A percentile compares a stretch with the other conserved stretches of the same genome.
Evolutionary conservation across 1,140 invertebrate genomes (phyloP).

Genomic region (Olivierus martensii): DNA sequence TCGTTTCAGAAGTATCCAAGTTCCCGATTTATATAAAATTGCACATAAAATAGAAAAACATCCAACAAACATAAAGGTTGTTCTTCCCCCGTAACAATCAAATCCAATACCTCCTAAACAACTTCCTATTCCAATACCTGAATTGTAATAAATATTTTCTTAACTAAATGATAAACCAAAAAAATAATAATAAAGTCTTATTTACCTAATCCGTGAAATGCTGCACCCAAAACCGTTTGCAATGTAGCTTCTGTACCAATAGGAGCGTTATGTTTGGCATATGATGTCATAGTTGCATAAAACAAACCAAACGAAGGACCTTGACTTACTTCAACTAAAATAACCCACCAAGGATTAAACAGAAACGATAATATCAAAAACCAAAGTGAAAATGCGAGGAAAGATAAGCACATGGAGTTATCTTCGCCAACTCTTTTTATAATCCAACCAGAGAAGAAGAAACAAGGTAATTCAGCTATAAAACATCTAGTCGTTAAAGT

Average conservation of each 20-base stretch:
- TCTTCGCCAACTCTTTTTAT: slow-evolving; percentile 68
- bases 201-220: too few relatives aligned
- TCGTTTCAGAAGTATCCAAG: too few relatives aligned
- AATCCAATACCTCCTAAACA: too few relatives aligned
- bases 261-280: slow-evolving; percentile 68
- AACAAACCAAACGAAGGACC: slow-evolving; percentile 74
- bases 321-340: slow-evolving; percentile 70
- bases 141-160: too few relatives aligned
- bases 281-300: slow-evolving; percentile 73
- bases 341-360: slow-evolving; percentile 58
- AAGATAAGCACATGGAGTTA: slow-evolving; percentile 57
- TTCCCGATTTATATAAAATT: too few relatives aligned
- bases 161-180: too few relatives aligned
- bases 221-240: slow-evolving; percentile 43
- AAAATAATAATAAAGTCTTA: too few relatives aligned
- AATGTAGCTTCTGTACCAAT: slow-evolving; percentile 43
- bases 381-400: slow-evolving; percentile 53
- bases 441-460: slow-evolving; percentile 67
- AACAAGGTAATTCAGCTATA: slow-evolving; percentile 77
- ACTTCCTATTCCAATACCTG: too few relatives aligned
- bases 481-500: slow-evolving; percentile 35
- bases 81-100: too few relatives aligned
- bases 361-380: slow-evolving; percentile 66
- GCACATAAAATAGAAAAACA: too few relatives aligned
- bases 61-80: too few relatives aligned